Evolutionary conservation across 2,888 invertebrate genomes (phyloP).

Genomic region (Andrena minutula): DNA sequence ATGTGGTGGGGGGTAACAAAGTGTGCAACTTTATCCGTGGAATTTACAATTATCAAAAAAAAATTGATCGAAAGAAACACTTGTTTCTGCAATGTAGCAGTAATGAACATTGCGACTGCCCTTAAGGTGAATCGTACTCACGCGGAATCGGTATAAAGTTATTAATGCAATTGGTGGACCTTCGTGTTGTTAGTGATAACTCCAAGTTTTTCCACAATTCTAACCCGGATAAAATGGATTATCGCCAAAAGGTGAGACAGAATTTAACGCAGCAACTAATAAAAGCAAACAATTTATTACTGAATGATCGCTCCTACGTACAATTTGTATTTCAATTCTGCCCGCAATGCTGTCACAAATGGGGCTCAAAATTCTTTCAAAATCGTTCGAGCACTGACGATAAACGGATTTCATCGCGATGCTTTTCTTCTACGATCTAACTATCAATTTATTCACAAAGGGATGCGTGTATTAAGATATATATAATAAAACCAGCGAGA

Average conservation of each 20-base stretch:
- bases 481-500: background rate
- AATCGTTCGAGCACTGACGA: slow-evolving; percentile 8
- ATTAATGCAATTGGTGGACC: slow-evolving; percentile 75
- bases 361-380: background rate
- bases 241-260: slow-evolving; percentile 78
- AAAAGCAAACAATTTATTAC: background rate
- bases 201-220: slow-evolving; percentile 72
- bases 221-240: slow-evolving; percentile 78
- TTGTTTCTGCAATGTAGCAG: slow-evolving; percentile 50
- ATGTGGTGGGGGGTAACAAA: slow-evolving; percentile 67
- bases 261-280: slow-evolving; percentile 7
- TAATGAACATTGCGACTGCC: slow-evolving; percentile 27
- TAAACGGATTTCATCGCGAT: background rate
- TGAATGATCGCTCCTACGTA: background rate
- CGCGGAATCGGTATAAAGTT: slow-evolving; percentile 52
- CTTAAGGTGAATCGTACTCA: slow-evolving; percentile 26
- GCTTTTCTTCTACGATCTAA: background rate
- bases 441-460: background rate
- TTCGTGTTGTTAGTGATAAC: slow-evolving; percentile 71
- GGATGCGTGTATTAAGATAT: background rate
- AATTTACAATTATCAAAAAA: slow-evolving; percentile 49
- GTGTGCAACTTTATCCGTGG: slow-evolving; percentile 58
- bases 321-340: background rate
- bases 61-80: slow-evolving; percentile 39
- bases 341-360: slow-evolving; percentile 11